phyloP scores from a whole-genome alignment of 2,888 invertebrate species.

The Drosophila diplacantha region DNA sequence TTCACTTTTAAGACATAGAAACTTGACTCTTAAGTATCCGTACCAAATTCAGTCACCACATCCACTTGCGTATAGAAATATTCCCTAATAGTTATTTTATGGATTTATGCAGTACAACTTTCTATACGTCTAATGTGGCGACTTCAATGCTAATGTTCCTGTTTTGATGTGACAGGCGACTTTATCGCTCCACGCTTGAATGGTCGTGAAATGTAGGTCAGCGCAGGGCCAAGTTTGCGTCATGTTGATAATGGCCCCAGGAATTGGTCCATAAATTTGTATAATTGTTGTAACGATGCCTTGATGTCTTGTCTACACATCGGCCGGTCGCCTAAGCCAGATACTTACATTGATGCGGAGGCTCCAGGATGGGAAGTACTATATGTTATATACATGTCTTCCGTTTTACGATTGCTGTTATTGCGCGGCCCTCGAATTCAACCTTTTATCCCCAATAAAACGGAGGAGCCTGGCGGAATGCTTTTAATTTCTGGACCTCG shows the following conservation, averaged over 20 bases:
- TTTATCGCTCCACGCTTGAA: slow-evolving; percentile 52
- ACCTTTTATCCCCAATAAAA: slow-evolving; percentile 47
- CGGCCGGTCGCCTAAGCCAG: slow-evolving; percentile 14
- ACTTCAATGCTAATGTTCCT: slow-evolving; percentile 25
- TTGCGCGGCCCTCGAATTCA: slow-evolving; percentile 30
- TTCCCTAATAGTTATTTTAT: slow-evolving; percentile 1
- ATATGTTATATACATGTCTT: slow-evolving; percentile 21
- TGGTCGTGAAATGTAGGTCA: slow-evolving; percentile 38
- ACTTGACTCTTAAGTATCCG: neutral
- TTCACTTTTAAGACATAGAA: neutral
- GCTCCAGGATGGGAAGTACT: neutral
- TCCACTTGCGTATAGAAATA: neutral
- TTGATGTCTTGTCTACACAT: slow-evolving; percentile 40
- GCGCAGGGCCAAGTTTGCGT: slow-evolving; percentile 37
- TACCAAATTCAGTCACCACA: neutral
- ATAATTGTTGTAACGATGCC: slow-evolving; percentile 43
- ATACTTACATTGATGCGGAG: slow-evolving; percentile 5
- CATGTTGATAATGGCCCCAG: slow-evolving; percentile 38
- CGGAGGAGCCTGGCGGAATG: slow-evolving; percentile 45
- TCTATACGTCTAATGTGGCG: neutral
- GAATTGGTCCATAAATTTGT: slow-evolving; percentile 44
- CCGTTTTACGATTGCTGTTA: slow-evolving; percentile 43
- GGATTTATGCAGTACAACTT: slow-evolving; percentile 3
- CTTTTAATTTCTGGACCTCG: slow-evolving; percentile 45
- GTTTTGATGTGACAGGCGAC: slow-evolving; percentile 51